Evolutionary conservation across 2,113 vertebrate genomes (phyloP).

Genomic region (Hyperopisus bebe): DNA sequence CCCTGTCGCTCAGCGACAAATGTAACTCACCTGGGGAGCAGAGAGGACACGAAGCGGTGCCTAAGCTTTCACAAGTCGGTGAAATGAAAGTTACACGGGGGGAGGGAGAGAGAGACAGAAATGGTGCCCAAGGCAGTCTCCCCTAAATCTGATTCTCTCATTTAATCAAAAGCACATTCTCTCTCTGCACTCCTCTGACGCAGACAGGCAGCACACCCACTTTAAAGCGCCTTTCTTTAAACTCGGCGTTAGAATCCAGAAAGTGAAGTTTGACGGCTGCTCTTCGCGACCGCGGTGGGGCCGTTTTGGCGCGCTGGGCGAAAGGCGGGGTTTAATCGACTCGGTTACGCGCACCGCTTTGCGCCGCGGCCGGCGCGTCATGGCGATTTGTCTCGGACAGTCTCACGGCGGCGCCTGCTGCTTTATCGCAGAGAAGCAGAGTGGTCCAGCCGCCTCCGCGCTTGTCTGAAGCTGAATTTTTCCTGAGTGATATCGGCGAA

Average conservation of each 20-base stretch:
- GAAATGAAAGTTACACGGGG: not conserved
- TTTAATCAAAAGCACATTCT: not conserved
- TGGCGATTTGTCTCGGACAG: slow-evolving; percentile 3
- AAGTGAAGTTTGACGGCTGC: not conserved
- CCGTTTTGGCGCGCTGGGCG: not conserved
- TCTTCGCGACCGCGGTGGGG: not conserved
- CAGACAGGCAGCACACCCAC: not conserved
- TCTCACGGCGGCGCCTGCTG: not conserved
- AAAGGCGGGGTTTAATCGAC: not conserved
- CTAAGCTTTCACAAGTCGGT: not conserved
- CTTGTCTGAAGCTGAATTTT: not conserved
- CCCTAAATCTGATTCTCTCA: slow-evolving; percentile 4
- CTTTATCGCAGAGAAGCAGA: slow-evolving; percentile 15
- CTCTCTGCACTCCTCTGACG: not conserved
- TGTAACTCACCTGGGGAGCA: not conserved
- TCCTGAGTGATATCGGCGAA: too few species aligned
- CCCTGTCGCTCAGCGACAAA: not conserved
- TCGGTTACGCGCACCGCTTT: not conserved
- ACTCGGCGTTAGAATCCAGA: not conserved
- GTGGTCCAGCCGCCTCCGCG: not conserved
- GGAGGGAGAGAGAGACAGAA: not conserved
- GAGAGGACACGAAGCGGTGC: not conserved
- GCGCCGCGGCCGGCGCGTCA: not conserved
- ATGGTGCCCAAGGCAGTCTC: slow-evolving; percentile 4
- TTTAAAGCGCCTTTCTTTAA: not conserved